These are phyloP conservation scores for Drosophila fuyamai DNA, from an alignment of 1,140 invertebrate genomes.

Conservation along the genomic window DNA sequence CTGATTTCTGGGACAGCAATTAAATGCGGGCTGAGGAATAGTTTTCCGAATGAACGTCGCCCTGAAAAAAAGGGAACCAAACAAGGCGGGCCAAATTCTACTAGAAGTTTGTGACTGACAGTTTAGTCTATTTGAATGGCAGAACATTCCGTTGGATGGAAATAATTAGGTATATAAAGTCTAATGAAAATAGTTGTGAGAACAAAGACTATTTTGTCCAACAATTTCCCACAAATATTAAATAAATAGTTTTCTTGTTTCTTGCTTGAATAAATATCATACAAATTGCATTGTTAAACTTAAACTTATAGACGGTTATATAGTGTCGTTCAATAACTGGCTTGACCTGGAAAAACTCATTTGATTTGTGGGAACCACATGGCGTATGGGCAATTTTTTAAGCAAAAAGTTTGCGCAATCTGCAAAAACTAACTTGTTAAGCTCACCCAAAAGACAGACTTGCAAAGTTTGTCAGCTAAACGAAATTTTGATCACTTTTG, in stretches of 20 bases:
- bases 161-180: too few relatives aligned
- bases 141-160: too few relatives aligned
- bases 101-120: neutral
- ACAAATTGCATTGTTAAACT: neutral
- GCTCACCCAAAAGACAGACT: neutral
- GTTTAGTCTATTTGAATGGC: conserved; percentile 1
- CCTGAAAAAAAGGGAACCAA: neutral
- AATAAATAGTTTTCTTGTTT: too few relatives aligned
- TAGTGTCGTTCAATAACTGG: neutral
- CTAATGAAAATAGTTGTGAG: too few relatives aligned
- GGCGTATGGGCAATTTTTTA: conserved; percentile 4
- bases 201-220: too few relatives aligned
- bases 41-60: conserved; percentile 19
- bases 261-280: too few relatives aligned
- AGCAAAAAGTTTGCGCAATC: neutral
- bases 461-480: neutral
- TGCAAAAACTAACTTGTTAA: conserved; percentile 5
- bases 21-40: conserved; percentile 29
- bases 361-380: conserved; percentile 17
- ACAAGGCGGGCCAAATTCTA: neutral
- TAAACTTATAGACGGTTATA: too few relatives aligned
- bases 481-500: conserved; percentile 3
- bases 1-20: conserved; percentile 40
- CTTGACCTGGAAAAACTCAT: neutral
- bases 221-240: too few relatives aligned